phyloP scores from a whole-genome alignment of 2,888 invertebrate genomes.

The Sarcophaga variegata region DNA sequence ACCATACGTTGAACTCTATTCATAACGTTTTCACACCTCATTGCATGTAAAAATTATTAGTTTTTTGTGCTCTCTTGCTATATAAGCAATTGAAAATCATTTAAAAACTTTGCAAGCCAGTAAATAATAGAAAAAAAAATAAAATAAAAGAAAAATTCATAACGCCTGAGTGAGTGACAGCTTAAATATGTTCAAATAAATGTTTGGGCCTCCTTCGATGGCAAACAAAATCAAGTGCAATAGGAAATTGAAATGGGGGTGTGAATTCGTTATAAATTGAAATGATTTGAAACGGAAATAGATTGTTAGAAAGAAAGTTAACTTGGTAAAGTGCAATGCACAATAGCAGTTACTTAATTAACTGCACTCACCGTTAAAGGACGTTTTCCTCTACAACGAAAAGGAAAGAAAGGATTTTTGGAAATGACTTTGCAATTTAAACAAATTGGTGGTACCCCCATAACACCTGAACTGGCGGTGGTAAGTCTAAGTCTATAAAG shows the following conservation, averaged over 20 bases:
- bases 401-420: constrained; percentile 17
- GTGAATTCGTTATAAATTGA: constrained; percentile 57
- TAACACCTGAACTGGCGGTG: constrained; percentile 85
- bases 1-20: constrained; percentile 22
- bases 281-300: constrained; percentile 59
- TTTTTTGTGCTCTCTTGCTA: constrained; percentile 7
- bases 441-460: constrained; percentile 84
- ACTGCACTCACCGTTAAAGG: constrained; percentile 21
- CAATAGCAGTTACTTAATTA: constrained; percentile 38
- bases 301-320: constrained; percentile 60
- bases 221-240: constrained; percentile 57
- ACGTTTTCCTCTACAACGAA: constrained; percentile 36
- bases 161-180: constrained; percentile 66
- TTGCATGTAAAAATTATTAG: constrained; percentile 58
- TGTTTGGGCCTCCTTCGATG: neutral
- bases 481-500: constrained; percentile 82
- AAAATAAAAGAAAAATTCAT: constrained; percentile 15
- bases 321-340: constrained; percentile 47
- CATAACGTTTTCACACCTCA: constrained; percentile 45
- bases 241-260: constrained; percentile 55
- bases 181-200: constrained; percentile 32
- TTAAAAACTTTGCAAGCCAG: constrained; percentile 45
- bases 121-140: constrained; percentile 13
- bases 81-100: constrained; percentile 60
- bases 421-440: constrained; percentile 77